These are phyloP conservation scores for Dryococelus australis DNA, from an alignment of 2,888 invertebrate genomes.

Conservation along the genomic window DNA sequence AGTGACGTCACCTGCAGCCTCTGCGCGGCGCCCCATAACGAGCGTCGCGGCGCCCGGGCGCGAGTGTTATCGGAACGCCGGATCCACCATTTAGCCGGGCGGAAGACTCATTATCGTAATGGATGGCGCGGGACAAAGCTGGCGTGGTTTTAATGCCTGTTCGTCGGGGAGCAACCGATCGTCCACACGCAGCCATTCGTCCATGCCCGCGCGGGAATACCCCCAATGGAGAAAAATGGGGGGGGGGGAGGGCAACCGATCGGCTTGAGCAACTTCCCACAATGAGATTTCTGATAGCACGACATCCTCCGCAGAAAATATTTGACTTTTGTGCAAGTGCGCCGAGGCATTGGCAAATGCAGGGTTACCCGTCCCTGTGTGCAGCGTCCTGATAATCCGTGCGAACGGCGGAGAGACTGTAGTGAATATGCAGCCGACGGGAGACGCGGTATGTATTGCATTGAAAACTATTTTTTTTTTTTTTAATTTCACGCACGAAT, in stretches of 20 bases:
- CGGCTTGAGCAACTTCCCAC: background rate
- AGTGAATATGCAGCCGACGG: no score
- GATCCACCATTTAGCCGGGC: background rate
- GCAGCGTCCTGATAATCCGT: no score
- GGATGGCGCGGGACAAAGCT: background rate
- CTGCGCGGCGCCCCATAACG: background rate
- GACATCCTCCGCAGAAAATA: background rate
- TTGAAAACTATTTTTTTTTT: no score
- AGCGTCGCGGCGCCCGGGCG: background rate
- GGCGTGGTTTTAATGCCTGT: background rate
- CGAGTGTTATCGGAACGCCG: background rate
- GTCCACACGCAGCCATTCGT: background rate
- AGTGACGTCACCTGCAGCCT: background rate
- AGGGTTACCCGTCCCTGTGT: no score
- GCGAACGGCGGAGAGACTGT: no score
- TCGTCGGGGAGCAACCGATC: background rate
- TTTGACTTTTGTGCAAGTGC: background rate
- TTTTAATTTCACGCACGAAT: no score
- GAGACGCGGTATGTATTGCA: no score
- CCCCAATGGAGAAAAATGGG: no score
- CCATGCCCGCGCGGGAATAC: no score
- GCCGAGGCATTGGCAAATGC: background rate
- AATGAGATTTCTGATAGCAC: background rate
- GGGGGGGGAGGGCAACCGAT: background rate
- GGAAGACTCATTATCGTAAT: slow-evolving; percentile 5